These are phyloP conservation scores for Rhynchonycteris naso DNA, from an alignment of 2,797 vertebrate species.

Conservation along the genomic window DNA sequence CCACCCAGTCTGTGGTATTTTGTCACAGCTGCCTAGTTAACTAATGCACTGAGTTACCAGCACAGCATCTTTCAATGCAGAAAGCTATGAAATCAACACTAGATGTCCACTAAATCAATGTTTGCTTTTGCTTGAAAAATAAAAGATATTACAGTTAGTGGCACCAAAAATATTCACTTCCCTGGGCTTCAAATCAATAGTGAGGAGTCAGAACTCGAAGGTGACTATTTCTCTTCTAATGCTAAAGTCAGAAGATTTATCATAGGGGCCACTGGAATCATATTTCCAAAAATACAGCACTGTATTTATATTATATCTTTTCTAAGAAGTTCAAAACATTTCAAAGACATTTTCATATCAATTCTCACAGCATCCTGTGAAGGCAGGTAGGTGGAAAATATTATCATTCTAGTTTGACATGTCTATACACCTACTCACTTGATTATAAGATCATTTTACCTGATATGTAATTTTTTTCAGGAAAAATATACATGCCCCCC, in stretches of 20 bases:
- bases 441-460: slow-evolving; percentile 70
- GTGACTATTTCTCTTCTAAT: not conserved
- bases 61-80: not conserved
- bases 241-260: not conserved
- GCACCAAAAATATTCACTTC: not conserved
- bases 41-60: not conserved
- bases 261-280: not conserved
- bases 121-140: not conserved
- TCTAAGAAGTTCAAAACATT: slow-evolving; percentile 68
- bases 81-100: not conserved
- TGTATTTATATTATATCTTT: slow-evolving; percentile 61
- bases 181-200: not conserved
- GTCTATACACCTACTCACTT: slow-evolving; percentile 67
- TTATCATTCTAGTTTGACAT: slow-evolving; percentile 73
- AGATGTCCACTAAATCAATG: not conserved
- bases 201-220: not conserved
- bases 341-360: slow-evolving; percentile 73
- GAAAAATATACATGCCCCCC: slow-evolving; percentile 47
- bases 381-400: slow-evolving; percentile 71
- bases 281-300: slow-evolving; percentile 22
- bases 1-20: not conserved
- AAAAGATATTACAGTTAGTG: not conserved
- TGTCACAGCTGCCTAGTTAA: not conserved
- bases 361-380: slow-evolving; percentile 61
- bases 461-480: slow-evolving; percentile 60